These are phyloP conservation scores for Acutogordius australiensis DNA, from an alignment of 2,888 invertebrate species.

Conservation along the genomic window DNA sequence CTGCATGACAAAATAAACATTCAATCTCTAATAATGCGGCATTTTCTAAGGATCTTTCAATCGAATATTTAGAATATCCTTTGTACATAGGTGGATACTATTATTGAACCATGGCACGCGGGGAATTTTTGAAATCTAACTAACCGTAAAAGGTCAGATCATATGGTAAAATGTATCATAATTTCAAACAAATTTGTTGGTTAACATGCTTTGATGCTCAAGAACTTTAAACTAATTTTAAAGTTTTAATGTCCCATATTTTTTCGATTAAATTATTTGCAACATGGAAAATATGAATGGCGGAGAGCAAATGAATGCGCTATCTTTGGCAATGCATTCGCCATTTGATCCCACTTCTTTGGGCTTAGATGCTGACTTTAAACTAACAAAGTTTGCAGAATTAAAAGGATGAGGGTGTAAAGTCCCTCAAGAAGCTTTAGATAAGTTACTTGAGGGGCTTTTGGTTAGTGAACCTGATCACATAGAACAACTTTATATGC, in stretches of 20 bases:
- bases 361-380: constrained; percentile 62
- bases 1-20: not conserved
- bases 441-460: constrained; percentile 24
- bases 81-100: too few species aligned
- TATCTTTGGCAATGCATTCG: not conserved
- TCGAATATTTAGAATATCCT: too few species aligned
- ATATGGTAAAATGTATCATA: too few species aligned
- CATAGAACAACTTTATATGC: constrained; percentile 11
- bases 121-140: too few species aligned
- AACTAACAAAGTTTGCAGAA: constrained; percentile 60
- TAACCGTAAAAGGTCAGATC: too few species aligned
- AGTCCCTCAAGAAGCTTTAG: constrained; percentile 37
- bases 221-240: too few species aligned
- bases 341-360: constrained; percentile 48
- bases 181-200: too few species aligned
- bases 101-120: too few species aligned
- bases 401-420: constrained; percentile 75
- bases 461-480: constrained; percentile 22
- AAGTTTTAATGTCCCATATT: too few species aligned
- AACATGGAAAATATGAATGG: constrained; percentile 4
- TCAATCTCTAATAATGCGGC: not conserved
- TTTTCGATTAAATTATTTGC: too few species aligned
- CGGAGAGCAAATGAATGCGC: not conserved
- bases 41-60: constrained; percentile 8
- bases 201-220: too few species aligned